Evolutionary conservation across 2,113 vertebrate species (phyloP), one percentile per base, ranked within the genome.

Genomic region (Myotis davidii): DNA sequence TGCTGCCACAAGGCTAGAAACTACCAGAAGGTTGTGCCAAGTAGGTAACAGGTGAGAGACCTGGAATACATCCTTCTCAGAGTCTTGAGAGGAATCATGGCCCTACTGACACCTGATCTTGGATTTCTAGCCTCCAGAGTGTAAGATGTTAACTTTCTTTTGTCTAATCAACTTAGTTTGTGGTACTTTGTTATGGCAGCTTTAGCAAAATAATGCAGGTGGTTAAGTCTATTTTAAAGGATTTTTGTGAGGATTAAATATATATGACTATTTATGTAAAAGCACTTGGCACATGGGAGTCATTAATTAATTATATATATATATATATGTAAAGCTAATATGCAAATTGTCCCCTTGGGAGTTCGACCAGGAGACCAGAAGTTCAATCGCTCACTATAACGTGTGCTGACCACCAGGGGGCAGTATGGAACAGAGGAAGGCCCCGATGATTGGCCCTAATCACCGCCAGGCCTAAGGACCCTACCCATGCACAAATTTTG

Each of bases 171-270:
- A 42, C 48, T 72, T 2, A 10, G 17, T 59, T 37, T 59, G 9
- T 21, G 27, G 18, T 65, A 16, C 3, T 84, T 92, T 37, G 20
- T n/a, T 85, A 37, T 5, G 23, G 13, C 23, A 77, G 11, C 7
- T 12, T 56, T 67, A 32, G 67, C n/a, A 88, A 94, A 93, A 32
- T 64, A 65, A 91, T 32, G 25, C 10, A 81, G 72, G 45, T 37
- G 25, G 39, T 39, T 45, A 86, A 17, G 54, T 42, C 3, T 45
- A 34, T 13, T 69, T 85, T 32, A 39, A 77, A 73, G 61, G 21
- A 64, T 83, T 78, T 91, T 93, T 72, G 23, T 65, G 45, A 92
- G 50, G 32, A 77, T 79, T 78, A 95, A 74, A 85, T 54, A 50
- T 12, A 27, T n/a, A 34, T 54, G 25, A 34, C 67, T 54, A 50